Conservation (phyloP, 2,113 vertebrate genomes). For the Lipophrys pholis region DNA sequence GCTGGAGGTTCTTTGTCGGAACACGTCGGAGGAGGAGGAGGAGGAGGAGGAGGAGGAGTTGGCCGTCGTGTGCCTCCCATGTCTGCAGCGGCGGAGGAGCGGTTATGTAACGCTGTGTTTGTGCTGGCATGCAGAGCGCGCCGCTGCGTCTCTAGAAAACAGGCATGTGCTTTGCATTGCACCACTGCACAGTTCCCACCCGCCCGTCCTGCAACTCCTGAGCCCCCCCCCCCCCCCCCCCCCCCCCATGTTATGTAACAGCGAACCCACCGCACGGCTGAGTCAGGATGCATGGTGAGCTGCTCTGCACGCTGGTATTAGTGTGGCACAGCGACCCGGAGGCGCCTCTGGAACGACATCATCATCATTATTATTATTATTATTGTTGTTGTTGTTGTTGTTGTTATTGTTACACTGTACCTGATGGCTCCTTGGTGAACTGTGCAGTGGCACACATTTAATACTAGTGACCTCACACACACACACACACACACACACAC, state of each 20-base stretch:
- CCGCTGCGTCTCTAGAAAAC: constrained; percentile 8
- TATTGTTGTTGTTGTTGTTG: too few relatives aligned
- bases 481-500: too few relatives aligned
- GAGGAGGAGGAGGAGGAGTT: not conserved
- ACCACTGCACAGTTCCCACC: constrained; percentile 28
- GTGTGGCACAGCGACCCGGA: too few relatives aligned
- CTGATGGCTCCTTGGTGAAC: too few relatives aligned
- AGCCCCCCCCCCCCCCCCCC: not conserved
- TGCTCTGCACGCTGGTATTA: constrained; percentile 15
- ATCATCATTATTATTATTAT: too few relatives aligned
- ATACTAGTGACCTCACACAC: too few relatives aligned
- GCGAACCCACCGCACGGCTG: constrained; percentile 27
- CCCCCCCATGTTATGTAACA: constrained; percentile 52
- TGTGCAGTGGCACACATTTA: too few relatives aligned
- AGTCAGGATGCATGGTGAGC: constrained; percentile 60
- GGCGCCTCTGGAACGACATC: too few relatives aligned
- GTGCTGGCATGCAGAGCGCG: constrained; percentile 16
- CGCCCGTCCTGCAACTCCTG: constrained; percentile 1
- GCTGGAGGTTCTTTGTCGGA: too few relatives aligned
- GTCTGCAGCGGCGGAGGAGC: constrained; percentile 1
- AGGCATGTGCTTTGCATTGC: constrained; percentile 59
- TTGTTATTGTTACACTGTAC: too few relatives aligned
- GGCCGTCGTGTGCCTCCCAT: not conserved
- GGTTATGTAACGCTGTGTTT: constrained; percentile 47
- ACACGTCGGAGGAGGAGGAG: not conserved